phyloP scores from a whole-genome alignment of 1,140 invertebrate species.

The Apocrypta bakeri region DNA sequence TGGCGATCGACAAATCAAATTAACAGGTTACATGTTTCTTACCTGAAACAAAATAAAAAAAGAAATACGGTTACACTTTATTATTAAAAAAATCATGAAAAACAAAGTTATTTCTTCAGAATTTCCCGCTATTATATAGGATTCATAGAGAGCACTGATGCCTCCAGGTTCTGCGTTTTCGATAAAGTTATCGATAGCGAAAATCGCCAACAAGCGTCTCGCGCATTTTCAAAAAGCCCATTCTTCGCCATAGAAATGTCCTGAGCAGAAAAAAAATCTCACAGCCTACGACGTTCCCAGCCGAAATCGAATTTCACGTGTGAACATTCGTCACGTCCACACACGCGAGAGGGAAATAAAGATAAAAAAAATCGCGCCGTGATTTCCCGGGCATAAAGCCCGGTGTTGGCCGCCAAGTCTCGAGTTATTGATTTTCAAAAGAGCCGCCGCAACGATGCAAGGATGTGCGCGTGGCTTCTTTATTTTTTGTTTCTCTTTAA shows the following conservation, averaged over 20 bases:
- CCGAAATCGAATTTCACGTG: background rate
- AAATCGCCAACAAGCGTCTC: background rate
- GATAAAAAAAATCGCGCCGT: background rate
- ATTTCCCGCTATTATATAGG: too few relatives aligned
- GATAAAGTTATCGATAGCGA: too few relatives aligned
- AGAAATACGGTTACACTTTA: background rate
- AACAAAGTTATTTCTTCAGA: too few relatives aligned
- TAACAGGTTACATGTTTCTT: background rate
- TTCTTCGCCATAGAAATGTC: background rate
- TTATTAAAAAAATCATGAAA: background rate
- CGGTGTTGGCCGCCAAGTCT: background rate
- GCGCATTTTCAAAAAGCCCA: background rate
- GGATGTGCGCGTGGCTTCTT: background rate
- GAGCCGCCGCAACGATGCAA: background rate
- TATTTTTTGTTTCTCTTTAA: constrained; percentile 49
- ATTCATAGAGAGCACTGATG: too few relatives aligned
- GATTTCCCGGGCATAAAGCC: background rate
- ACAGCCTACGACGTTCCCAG: background rate
- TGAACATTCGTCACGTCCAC: background rate
- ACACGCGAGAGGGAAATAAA: background rate
- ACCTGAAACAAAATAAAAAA: constrained; percentile 8
- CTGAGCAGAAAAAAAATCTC: too few relatives aligned
- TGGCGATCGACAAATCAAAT: background rate
- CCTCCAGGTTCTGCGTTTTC: too few relatives aligned
- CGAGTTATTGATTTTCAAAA: constrained; percentile 57